phyloP scores from a whole-genome alignment of 2,113 vertebrate species.

The Alaudala cheleensis region DNA sequence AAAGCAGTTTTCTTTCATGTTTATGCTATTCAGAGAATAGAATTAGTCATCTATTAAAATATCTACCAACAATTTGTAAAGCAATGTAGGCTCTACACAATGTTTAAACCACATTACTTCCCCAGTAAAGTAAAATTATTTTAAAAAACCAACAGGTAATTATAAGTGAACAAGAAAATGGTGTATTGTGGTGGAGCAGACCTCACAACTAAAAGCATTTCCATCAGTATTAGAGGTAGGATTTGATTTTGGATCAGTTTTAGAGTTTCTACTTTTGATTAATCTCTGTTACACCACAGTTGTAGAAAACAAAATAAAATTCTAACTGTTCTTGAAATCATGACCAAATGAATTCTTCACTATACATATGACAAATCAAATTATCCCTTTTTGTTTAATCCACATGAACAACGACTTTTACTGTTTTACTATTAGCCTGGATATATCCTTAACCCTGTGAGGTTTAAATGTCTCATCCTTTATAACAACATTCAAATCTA shows the following conservation, averaged over 20 bases:
- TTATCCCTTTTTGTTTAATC: not conserved
- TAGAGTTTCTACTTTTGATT: not conserved
- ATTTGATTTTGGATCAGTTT: not conserved
- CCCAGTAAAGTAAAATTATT: not conserved
- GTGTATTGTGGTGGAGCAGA: not conserved
- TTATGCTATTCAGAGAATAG: not conserved
- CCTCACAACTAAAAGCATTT: not conserved
- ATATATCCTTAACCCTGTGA: not conserved
- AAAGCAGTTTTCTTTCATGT: not conserved
- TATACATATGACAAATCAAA: not conserved
- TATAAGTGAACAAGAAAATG: not conserved
- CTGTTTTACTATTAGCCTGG: not conserved
- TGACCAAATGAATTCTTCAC: not conserved
- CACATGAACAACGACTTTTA: not conserved
- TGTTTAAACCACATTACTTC: not conserved
- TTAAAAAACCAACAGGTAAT: not conserved
- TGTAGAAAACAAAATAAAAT: not conserved
- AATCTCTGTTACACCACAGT: not conserved
- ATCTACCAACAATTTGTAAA: not conserved
- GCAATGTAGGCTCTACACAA: not conserved
- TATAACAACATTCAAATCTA: not conserved
- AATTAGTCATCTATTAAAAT: not conserved
- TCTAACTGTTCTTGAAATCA: not conserved
- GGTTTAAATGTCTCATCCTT: not conserved
- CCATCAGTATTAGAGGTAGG: not conserved